Percentiles rank a stretch among this genome's conserved stretches.
phyloP scores from a whole-genome alignment of 2,113 vertebrate genomes.

The Dolichallabes microphthalmus region DNA sequence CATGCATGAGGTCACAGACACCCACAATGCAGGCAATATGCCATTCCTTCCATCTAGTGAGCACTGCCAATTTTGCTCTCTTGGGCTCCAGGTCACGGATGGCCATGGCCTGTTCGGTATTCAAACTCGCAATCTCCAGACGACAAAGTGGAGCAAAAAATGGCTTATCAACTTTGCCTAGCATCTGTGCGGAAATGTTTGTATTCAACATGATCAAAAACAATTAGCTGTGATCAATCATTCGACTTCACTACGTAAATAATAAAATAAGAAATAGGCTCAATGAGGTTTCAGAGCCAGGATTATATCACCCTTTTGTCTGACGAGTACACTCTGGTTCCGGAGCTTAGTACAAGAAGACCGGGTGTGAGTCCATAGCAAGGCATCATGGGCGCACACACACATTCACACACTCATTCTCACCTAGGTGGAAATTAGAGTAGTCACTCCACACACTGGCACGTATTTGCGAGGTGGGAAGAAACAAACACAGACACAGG shows the following conservation, averaged over 20 bases:
- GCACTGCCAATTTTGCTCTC: background rate
- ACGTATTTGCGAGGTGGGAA: slow-evolving; percentile 2
- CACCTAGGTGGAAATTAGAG: background rate
- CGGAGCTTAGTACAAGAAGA: background rate
- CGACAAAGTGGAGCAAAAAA: background rate
- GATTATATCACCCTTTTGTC: slow-evolving; percentile 2
- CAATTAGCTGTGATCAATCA: background rate
- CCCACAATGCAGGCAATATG: background rate
- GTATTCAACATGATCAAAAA: background rate
- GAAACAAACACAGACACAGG: background rate
- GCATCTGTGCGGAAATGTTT: background rate
- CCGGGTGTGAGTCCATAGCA: background rate
- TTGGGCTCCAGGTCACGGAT: background rate
- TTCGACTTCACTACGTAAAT: background rate
- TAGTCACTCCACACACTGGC: background rate
- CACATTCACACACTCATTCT: background rate
- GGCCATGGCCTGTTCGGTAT: background rate
- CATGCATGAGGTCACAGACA: background rate
- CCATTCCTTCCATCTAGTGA: background rate
- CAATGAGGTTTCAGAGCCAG: background rate
- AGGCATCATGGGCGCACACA: background rate
- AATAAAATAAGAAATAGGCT: background rate
- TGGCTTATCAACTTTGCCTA: background rate
- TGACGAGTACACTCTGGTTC: background rate
- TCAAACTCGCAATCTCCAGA: background rate